Conservation (phyloP, 2,888 invertebrate species). For the Escarpia spicata region DNA sequence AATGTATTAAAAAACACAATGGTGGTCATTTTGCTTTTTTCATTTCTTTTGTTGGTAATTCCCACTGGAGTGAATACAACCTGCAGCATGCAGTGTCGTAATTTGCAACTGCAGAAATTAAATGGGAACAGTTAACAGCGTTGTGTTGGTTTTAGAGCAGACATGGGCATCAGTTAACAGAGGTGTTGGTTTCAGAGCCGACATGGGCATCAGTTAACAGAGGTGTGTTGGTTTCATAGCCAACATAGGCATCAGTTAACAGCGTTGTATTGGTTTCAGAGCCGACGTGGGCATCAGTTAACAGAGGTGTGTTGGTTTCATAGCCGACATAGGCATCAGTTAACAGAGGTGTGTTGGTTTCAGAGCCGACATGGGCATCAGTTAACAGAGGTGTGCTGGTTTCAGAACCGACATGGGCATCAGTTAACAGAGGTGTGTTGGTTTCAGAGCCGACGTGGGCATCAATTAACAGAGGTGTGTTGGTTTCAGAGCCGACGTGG, state of each 20-base stretch:
- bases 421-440: conserved; percentile 76
- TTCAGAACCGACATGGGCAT: conserved; percentile 86
- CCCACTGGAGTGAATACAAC: too few relatives aligned
- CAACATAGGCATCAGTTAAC: conserved; percentile 96
- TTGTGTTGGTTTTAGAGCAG: conserved; percentile 75
- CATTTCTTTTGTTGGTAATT: too few relatives aligned
- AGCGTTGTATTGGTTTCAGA: conserved; percentile 75
- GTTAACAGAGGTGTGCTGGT: not conserved
- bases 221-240: conserved; percentile 73
- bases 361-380: conserved; percentile 70
- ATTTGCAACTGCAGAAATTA: too few relatives aligned
- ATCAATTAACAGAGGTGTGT: not conserved
- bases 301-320: not conserved
- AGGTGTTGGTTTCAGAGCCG: conserved; percentile 73
- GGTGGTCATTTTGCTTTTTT: too few relatives aligned
- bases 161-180: conserved; percentile 78
- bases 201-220: too few relatives aligned
- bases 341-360: conserved; percentile 73
- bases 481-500: conserved; percentile 78
- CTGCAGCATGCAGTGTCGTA: too few relatives aligned
- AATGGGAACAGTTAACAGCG: not conserved
- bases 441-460: conserved; percentile 74
- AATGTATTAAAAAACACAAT: too few relatives aligned
- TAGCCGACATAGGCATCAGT: conserved; percentile 92
- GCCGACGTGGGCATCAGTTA: not conserved